Conservation (phyloP, 2,797 vertebrate genomes). For the Lemur catta region DNA sequence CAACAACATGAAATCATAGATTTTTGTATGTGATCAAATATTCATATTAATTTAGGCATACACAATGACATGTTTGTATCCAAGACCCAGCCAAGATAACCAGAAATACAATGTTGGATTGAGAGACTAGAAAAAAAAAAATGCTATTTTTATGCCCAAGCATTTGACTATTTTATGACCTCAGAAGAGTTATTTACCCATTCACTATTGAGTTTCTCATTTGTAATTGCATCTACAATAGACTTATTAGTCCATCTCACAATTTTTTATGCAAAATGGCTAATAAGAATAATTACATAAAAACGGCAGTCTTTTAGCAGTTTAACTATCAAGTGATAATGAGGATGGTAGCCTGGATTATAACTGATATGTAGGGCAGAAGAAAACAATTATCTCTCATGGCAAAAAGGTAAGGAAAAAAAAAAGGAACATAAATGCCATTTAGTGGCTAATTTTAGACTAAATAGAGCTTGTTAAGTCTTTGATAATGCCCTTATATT, state of each 20-base stretch:
- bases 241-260: slow-evolving; percentile 23
- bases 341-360: not conserved
- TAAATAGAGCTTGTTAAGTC: not conserved
- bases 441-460: slow-evolving; percentile 52
- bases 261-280: slow-evolving; percentile 34
- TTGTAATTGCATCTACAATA: slow-evolving; percentile 39
- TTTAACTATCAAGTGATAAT: slow-evolving; percentile 62
- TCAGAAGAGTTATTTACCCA: slow-evolving; percentile 28
- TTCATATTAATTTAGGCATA: not conserved
- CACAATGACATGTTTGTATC: not conserved
- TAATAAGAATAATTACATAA: slow-evolving; percentile 59
- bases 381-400: slow-evolving; percentile 60
- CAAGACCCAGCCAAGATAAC: not conserved
- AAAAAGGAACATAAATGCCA: slow-evolving; percentile 29
- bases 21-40: not conserved
- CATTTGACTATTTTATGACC: slow-evolving; percentile 2
- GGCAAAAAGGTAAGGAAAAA: not conserved
- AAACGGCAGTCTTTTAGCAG: slow-evolving; percentile 24
- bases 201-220: slow-evolving; percentile 42
- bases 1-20: not conserved
- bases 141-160: not conserved
- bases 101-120: not conserved
- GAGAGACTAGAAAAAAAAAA: not conserved
- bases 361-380: slow-evolving; percentile 1
- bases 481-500: slow-evolving; percentile 41